A percentile compares a stretch with the other conserved stretches of the same genome.
Evolutionary conservation across 1,140 invertebrate genomes (phyloP).

Genomic region (Mylabris phalerata): DNA sequence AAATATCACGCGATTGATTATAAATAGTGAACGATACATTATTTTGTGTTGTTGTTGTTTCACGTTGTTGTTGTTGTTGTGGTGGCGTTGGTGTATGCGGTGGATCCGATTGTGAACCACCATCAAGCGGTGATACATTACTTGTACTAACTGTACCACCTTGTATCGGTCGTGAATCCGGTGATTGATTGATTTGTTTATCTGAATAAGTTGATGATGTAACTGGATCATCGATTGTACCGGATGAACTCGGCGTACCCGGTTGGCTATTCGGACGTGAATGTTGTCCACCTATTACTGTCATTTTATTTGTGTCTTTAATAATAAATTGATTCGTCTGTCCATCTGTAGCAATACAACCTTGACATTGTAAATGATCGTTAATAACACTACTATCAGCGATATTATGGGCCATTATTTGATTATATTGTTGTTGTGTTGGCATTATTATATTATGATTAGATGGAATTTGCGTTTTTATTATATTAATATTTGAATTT

Average conservation of each 20-base stretch:
- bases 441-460: constrained; percentile 12
- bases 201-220: constrained; percentile 64
- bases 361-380: constrained; percentile 41
- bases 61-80: constrained; percentile 20
- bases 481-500: constrained; percentile 20
- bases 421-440: constrained; percentile 22
- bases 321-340: constrained; percentile 19
- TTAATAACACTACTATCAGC: constrained; percentile 50
- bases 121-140: constrained; percentile 58
- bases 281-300: neutral
- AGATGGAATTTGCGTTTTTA: constrained; percentile 8
- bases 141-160: constrained; percentile 69
- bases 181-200: constrained; percentile 43
- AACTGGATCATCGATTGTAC: constrained; percentile 55
- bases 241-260: constrained; percentile 49
- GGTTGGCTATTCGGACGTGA: constrained; percentile 37
- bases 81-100: constrained; percentile 44
- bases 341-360: constrained; percentile 35
- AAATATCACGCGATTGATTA: constrained; percentile 20
- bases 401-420: constrained; percentile 36
- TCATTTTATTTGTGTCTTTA: constrained; percentile 23
- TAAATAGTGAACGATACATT: no score
- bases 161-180: constrained; percentile 62
- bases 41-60: constrained; percentile 2
- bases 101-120: constrained; percentile 45